Evolutionary conservation across 2,113 vertebrate species (phyloP), one percentile per base, ranked within the genome.

Genomic region (Peromyscus californicus): DNA sequence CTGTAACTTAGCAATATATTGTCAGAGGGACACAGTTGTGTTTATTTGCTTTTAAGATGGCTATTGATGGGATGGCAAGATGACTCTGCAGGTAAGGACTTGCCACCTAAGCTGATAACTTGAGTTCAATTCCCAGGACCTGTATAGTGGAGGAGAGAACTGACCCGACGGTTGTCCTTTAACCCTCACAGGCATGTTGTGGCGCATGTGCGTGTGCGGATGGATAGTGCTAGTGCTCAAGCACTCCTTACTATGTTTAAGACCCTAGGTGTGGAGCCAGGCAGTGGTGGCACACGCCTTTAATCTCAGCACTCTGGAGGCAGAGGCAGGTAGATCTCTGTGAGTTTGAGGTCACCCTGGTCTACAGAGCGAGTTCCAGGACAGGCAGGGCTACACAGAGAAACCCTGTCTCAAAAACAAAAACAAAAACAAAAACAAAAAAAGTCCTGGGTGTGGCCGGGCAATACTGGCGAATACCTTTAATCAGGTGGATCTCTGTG

Each of bases 41-140:
- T 94, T 78, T 86, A 92, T 61, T 90, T 96, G 48, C 59, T 89
- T 86, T 94, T 51, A 93, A 70, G 59, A 82, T 83, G 16, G 51
- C 39, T 91, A 91, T 42, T 39, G 22, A 75, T 42, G 16, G 36
- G 69, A 69, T 69, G 33, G 69, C 16, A 69, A 69, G 31, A 33
- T 89, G 29, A 7, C 21, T 61, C 13, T 3, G 19, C n/a, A 74
- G 69, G 16, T 16, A 45, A 84, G 42, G 12, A 84, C n/a, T 9
- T 42, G 36, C 15, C 59, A 85, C 7, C 15, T 15, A 85, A 65
- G 59, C 15, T 29, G 39, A 45, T 4, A 45, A 65, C 26, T 65
- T 85, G 24, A 33, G 83, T 45, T 85, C 24, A 45, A 65, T 31
- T 45, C 8, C 83, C 39, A 85, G 61, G 26, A 65, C 26, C 39